Percentiles rank a stretch among this genome's conserved stretches.
Evolutionary conservation across 2,888 invertebrate species (phyloP).

Genomic region (Catocala nupta): DNA sequence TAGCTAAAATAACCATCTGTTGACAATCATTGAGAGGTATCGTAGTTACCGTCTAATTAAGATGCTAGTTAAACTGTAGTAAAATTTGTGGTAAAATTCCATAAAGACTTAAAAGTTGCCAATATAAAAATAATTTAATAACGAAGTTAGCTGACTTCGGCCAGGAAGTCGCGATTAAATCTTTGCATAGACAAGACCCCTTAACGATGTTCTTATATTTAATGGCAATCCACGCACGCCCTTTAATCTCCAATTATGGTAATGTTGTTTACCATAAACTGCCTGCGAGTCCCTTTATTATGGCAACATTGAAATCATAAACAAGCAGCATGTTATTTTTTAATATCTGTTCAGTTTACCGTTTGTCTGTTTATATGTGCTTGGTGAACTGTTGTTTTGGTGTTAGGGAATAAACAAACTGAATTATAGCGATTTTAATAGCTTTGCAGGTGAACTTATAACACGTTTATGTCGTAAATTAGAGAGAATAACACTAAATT

Average conservation of each 20-base stretch:
- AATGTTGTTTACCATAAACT: neutral
- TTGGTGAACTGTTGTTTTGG: constrained; percentile 14
- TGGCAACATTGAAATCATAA: neutral
- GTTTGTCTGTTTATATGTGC: constrained; percentile 1
- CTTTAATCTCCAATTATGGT: neutral
- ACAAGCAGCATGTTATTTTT: neutral
- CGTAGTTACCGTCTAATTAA: too few relatives aligned
- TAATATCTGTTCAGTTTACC: neutral
- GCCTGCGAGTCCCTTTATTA: neutral
- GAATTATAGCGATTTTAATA: constrained; percentile 14
- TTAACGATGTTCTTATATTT: too few relatives aligned
- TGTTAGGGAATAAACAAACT: constrained; percentile 27
- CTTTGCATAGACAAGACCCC: too few relatives aligned
- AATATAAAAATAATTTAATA: too few relatives aligned
- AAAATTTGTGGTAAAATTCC: too few relatives aligned
- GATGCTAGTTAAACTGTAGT: too few relatives aligned
- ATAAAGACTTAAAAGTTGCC: too few relatives aligned
- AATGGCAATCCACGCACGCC: too few relatives aligned
- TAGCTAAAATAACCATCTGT: too few relatives aligned
- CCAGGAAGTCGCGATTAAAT: too few relatives aligned
- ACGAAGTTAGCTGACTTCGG: too few relatives aligned
- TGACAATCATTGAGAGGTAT: too few relatives aligned
- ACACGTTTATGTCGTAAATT: neutral
- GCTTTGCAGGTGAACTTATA: constrained; percentile 1
- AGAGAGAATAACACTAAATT: neutral